Conservation (phyloP, 64 coral and sea anemone species). For the Trachythela sp. region DNA sequence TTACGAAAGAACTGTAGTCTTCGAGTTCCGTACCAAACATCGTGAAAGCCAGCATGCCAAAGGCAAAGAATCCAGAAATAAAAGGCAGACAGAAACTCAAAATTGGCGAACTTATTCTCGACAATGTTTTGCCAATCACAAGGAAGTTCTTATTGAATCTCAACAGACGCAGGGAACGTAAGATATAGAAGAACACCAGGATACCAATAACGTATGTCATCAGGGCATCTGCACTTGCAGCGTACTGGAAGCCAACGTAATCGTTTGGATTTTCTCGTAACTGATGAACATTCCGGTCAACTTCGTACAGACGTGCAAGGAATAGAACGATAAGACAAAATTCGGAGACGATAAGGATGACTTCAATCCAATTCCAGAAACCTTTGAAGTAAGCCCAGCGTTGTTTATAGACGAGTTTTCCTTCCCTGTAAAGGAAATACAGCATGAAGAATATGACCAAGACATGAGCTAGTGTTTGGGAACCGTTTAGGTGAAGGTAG, state of each 20-base stretch:
- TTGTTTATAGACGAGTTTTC: slow-evolving; percentile 62
- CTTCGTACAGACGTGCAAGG: slow-evolving; percentile 65
- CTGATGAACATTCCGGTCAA: slow-evolving; percentile 53
- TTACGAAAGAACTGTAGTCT: slow-evolving; percentile 47
- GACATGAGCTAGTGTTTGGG: slow-evolving; percentile 38
- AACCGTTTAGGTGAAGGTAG: slow-evolving; percentile 28
- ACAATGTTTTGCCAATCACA: slow-evolving; percentile 63
- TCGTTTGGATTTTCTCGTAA: slow-evolving; percentile 78
- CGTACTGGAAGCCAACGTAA: slow-evolving; percentile 90
- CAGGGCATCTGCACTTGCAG: slow-evolving; percentile 55
- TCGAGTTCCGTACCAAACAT: slow-evolving; percentile 44
- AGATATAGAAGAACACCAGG: slow-evolving; percentile 70
- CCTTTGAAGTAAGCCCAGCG: slow-evolving; percentile 66
- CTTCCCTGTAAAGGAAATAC: slow-evolving; percentile 89
- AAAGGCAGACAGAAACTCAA: slow-evolving; percentile 55
- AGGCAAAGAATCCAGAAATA: slow-evolving; percentile 51
- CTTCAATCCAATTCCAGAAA: slow-evolving; percentile 96
- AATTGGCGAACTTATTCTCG: slow-evolving; percentile 58
- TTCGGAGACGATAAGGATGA: slow-evolving; percentile 59
- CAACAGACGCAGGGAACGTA: slow-evolving; percentile 69
- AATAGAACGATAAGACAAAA: slow-evolving; percentile 66
- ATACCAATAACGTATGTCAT: slow-evolving; percentile 62
- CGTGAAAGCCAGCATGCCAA: slow-evolving; percentile 43
- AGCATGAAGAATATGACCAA: slow-evolving; percentile 52
- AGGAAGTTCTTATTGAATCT: slow-evolving; percentile 62